Conservation (phyloP, 2,888 invertebrate genomes). For the Serripes groenlandicus region DNA sequence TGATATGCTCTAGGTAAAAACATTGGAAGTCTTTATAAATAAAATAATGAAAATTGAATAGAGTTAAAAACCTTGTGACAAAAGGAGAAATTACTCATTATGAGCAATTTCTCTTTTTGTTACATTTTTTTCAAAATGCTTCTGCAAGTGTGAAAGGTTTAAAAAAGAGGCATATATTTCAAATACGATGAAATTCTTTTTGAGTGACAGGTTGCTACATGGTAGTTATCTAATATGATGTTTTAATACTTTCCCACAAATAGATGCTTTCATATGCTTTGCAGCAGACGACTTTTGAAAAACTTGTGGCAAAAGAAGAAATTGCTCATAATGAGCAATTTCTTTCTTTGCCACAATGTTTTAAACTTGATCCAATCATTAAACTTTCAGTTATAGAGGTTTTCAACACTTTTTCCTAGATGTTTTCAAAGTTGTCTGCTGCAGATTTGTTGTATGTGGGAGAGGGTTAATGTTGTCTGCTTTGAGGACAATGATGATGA, state of each 20-base stretch:
- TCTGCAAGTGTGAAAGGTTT: too few species aligned
- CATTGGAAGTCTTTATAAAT: too few species aligned
- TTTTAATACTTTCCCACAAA: not conserved
- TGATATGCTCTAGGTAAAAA: too few species aligned
- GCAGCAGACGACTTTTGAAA: not conserved
- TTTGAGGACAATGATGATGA: too few species aligned
- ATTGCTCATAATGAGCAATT: not conserved
- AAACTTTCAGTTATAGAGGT: too few species aligned
- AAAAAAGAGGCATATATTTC: not conserved
- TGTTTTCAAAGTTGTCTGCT: too few species aligned
- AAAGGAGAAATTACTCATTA: not conserved
- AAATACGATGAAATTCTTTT: not conserved
- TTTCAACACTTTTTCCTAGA: too few species aligned
- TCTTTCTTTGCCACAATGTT: not conserved
- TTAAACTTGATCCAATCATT: too few species aligned
- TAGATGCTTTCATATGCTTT: not conserved
- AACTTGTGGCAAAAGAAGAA: not conserved
- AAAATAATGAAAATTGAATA: too few species aligned
- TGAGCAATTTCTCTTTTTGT: not conserved
- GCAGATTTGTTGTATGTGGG: too few species aligned
- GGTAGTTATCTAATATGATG: not conserved
- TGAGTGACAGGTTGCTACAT: not conserved
- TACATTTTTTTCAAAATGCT: not conserved
- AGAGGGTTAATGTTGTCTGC: too few species aligned
- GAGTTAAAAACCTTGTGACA: constrained; percentile 1